Percentiles rank a stretch among this genome's conserved stretches.
These are phyloP conservation scores for Lysandra coridon DNA, from an alignment of 2,888 invertebrate species.

Conservation along the genomic window DNA sequence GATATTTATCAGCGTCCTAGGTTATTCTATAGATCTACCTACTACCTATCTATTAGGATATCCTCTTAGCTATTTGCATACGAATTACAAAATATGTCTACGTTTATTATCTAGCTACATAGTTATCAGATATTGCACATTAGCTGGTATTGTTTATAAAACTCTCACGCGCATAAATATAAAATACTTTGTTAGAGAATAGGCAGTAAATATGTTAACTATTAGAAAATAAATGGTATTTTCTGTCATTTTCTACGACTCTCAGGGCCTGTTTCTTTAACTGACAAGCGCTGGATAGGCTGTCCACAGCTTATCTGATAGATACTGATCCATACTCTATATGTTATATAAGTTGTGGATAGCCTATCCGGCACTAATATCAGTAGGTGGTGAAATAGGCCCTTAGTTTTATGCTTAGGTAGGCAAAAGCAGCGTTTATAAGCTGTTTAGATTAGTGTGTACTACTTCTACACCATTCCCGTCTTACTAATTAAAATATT, in stretches of 20 bases:
- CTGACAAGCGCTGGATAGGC: no score
- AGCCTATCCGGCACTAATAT: no score
- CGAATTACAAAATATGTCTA: background rate
- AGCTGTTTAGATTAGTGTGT: no score
- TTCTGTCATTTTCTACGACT: background rate
- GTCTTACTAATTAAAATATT: no score
- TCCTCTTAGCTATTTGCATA: background rate
- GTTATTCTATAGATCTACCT: no score
- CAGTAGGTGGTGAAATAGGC: no score
- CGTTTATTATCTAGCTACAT: background rate
- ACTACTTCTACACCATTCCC: no score
- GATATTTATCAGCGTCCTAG: no score
- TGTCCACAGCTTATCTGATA: no score
- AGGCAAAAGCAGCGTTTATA: no score
- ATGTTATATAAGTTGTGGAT: no score
- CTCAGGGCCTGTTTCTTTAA: background rate
- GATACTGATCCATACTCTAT: no score
- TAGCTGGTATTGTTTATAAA: background rate
- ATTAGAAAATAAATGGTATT: background rate
- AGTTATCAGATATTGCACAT: constrained; percentile 9
- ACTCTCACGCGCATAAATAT: constrained; percentile 16
- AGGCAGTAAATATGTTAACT: background rate
- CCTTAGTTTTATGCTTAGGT: background rate
- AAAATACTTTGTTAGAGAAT: constrained; percentile 15
- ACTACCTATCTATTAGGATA: background rate